phyloP scores from a whole-genome alignment of 2,797 vertebrate species.

The Pteronotus mesoamericanus region DNA sequence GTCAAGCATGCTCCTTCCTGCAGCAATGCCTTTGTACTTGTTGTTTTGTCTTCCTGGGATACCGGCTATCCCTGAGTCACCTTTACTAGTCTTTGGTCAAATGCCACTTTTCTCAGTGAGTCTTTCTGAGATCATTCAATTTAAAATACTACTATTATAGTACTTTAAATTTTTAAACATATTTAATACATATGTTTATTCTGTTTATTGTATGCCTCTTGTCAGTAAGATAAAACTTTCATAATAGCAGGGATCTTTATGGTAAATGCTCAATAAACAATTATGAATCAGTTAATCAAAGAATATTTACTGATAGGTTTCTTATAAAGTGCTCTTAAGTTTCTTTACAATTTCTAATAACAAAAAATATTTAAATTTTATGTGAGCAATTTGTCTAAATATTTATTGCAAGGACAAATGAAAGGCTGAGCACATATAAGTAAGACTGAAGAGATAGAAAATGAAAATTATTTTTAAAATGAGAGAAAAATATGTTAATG shows the following conservation, averaged over 20 bases:
- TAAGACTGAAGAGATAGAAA: neutral
- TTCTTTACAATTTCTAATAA: neutral
- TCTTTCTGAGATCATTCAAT: neutral
- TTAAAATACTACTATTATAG: neutral
- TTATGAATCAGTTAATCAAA: neutral
- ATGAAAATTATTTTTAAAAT: neutral
- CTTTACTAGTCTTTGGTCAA: neutral
- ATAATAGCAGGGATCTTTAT: neutral
- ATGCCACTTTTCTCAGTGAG: neutral
- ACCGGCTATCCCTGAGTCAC: neutral
- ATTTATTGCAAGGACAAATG: neutral
- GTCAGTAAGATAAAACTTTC: neutral
- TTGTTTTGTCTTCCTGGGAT: neutral
- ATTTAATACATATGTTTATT: neutral
- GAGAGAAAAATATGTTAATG: neutral
- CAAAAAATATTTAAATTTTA: neutral
- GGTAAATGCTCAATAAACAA: neutral
- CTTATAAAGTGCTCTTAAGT: neutral
- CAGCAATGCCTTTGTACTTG: neutral
- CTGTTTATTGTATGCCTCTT: neutral
- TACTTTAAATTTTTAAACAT: neutral
- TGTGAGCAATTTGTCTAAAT: neutral
- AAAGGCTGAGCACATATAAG: neutral
- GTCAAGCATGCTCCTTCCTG: neutral
- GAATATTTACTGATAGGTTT: neutral